Evolutionary conservation across 2,113 vertebrate genomes (phyloP).

Genomic region (Neogobius melanostomus): DNA sequence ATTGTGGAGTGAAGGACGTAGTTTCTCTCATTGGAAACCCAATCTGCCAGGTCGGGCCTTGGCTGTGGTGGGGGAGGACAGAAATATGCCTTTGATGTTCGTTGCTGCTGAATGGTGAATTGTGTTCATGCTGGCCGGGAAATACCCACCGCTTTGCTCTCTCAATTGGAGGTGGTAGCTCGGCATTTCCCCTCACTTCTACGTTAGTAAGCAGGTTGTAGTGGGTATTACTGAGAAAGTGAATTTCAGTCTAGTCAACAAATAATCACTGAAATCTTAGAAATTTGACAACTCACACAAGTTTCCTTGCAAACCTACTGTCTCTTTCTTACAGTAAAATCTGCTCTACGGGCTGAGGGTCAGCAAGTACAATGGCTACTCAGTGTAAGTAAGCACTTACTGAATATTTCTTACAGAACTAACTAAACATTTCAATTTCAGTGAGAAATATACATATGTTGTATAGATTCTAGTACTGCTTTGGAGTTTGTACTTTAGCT

Average conservation of each 20-base stretch:
- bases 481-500: no score
- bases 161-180: slow-evolving; percentile 64
- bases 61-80: slow-evolving; percentile 67
- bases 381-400: slow-evolving; percentile 83
- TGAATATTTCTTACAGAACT: slow-evolving; percentile 15
- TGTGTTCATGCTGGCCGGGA: slow-evolving; percentile 73
- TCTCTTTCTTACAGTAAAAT: slow-evolving; percentile 64
- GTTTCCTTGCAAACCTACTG: background rate
- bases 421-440: background rate
- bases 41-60: slow-evolving; percentile 74
- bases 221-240: slow-evolving; percentile 12
- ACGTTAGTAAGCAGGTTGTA: slow-evolving; percentile 52
- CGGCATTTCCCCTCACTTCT: slow-evolving; percentile 59
- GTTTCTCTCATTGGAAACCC: slow-evolving; percentile 71
- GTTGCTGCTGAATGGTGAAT: slow-evolving; percentile 73
- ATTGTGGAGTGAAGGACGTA: slow-evolving; percentile 61
- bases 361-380: slow-evolving; percentile 90
- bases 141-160: slow-evolving; percentile 71
- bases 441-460: no score
- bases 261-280: background rate
- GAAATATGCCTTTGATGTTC: slow-evolving; percentile 76
- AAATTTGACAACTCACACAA: no score
- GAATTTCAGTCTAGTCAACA: slow-evolving; percentile 9
- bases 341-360: slow-evolving; percentile 77
- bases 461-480: no score